Conservation (phyloP, 2,113 vertebrate species). For the Donacobius atricapilla region DNA sequence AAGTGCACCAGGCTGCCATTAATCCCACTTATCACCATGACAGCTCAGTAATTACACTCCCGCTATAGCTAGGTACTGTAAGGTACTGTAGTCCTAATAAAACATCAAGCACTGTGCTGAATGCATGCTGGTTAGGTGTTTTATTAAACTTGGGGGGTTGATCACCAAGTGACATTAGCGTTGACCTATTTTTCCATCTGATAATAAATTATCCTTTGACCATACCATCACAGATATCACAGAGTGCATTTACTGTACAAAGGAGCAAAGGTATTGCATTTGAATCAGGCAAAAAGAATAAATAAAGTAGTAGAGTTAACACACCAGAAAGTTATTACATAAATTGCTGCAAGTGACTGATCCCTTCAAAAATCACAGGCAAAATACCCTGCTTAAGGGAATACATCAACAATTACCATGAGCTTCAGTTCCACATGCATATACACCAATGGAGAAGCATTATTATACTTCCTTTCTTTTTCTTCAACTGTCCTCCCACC, state of each 20-base stretch:
- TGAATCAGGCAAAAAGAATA: conserved; percentile 61
- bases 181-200: conserved; percentile 90
- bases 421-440: conserved; percentile 35
- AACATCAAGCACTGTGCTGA: conserved; percentile 74
- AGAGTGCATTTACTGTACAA: conserved; percentile 71
- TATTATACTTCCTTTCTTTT: neutral
- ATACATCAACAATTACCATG: conserved; percentile 44
- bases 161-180: conserved; percentile 86
- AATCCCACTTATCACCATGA: conserved; percentile 94
- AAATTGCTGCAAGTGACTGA: conserved; percentile 76
- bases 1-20: conserved; percentile 89
- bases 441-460: neutral
- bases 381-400: conserved; percentile 54
- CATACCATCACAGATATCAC: conserved; percentile 81
- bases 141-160: conserved; percentile 85
- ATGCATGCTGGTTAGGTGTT: conserved; percentile 77
- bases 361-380: conserved; percentile 66
- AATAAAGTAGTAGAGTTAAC: conserved; percentile 68
- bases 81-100: conserved; percentile 81
- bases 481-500: neutral
- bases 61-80: conserved; percentile 77
- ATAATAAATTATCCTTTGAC: conserved; percentile 89
- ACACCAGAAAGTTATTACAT: conserved; percentile 67
- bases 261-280: conserved; percentile 65
- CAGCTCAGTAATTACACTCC: conserved; percentile 90